Percentiles rank a stretch among this genome's conserved stretches.
Evolutionary conservation across 2,113 vertebrate species (phyloP).

Genomic region (Gavia stellata): DNA sequence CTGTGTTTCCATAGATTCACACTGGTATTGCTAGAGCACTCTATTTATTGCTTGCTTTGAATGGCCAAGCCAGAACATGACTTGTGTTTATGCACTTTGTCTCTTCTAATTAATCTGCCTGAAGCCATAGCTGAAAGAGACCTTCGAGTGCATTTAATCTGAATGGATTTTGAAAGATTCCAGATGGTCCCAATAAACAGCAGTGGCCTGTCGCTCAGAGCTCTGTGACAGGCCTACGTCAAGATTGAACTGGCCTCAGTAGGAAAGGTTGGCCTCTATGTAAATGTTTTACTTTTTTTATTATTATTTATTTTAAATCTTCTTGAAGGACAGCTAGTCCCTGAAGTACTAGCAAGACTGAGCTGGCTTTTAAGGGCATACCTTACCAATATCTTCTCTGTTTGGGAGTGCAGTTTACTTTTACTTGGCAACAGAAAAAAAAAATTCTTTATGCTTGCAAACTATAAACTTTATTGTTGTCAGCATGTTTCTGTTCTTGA

Average conservation of each 20-base stretch:
- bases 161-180: neutral
- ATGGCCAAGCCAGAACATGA: neutral
- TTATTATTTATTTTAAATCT: neutral
- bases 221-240: neutral
- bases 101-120: slow-evolving; percentile 29
- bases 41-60: slow-evolving; percentile 4
- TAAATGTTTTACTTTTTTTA: neutral
- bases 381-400: neutral
- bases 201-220: neutral
- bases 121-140: neutral
- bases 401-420: neutral
- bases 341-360: neutral
- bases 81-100: slow-evolving; percentile 23
- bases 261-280: neutral
- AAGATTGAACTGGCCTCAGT: neutral
- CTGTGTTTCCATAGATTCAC: neutral
- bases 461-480: neutral
- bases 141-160: slow-evolving; percentile 17
- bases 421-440: neutral
- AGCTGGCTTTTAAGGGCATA: neutral
- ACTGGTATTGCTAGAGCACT: neutral
- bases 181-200: slow-evolving; percentile 8
- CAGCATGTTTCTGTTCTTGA: neutral
- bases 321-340: neutral
- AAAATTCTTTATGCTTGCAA: neutral